Evolutionary conservation across 2,888 invertebrate species (phyloP).

Genomic region (Coenonympha glycerion): DNA sequence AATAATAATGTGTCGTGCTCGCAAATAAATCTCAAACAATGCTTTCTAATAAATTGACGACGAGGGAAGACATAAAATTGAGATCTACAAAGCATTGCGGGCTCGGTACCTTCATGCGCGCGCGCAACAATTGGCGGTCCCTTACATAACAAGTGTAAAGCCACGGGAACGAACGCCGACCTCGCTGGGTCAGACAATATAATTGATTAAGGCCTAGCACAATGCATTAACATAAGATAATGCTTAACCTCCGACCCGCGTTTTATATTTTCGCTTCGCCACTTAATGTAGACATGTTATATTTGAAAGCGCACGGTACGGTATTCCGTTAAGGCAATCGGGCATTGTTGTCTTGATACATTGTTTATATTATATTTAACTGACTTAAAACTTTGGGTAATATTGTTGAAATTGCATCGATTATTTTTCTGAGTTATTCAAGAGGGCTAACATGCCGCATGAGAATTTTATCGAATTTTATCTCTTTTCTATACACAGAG

Average conservation of each 20-base stretch:
- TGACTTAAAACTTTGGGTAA: no score
- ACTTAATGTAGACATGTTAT: slow-evolving; percentile 36
- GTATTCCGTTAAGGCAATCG: not conserved
- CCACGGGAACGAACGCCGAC: slow-evolving; percentile 52
- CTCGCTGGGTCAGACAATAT: slow-evolving; percentile 63
- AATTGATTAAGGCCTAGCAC: slow-evolving; percentile 71
- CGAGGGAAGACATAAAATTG: slow-evolving; percentile 3
- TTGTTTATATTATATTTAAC: no score
- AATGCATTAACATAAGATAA: slow-evolving; percentile 74
- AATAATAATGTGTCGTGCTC: no score
- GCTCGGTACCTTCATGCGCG: no score
- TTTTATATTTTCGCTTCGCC: slow-evolving; percentile 65
- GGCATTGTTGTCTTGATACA: no score
- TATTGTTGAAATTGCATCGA: no score
- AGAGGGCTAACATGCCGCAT: no score
- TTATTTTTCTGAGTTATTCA: no score
- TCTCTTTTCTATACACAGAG: no score
- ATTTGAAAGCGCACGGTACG: not conserved
- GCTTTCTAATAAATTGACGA: not conserved
- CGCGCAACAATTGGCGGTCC: slow-evolving; percentile 19
- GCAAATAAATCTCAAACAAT: not conserved
- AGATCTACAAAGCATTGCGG: not conserved
- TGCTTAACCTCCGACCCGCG: slow-evolving; percentile 66
- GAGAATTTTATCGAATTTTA: no score
- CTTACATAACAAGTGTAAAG: slow-evolving; percentile 45